Base-by-base conservation (phyloP, 2,797 vertebrate species). In the Sebastolobus alascanus region DNA sequence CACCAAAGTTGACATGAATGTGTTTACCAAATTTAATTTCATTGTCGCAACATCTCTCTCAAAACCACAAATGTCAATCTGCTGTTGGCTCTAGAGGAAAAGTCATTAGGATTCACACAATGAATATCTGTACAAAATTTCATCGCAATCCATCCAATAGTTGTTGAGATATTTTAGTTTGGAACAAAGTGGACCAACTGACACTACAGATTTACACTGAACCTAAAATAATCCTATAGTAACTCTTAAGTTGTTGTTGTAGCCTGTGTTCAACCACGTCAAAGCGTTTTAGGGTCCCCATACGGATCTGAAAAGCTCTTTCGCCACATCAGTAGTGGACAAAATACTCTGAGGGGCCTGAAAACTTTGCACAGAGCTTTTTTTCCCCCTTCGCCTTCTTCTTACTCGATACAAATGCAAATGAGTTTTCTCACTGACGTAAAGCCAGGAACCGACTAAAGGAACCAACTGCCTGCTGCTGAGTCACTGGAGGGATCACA, bases 391-490 rank as follows among this genome's bases (percentile, higher is more conserved):
- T 69, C 31, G 10, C n/a, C 16, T 68, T 81, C 66, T 77, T 69
- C 59, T 68, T 31, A 65, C 67, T 84, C 80, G 77, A 90, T 69
- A 54, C 68, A 50, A 73, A 91, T 92, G 90, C 82, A 73, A 91
- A 92, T 87, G 50, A 73, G 83, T 68, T 79, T 69, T 52, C 71
- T 61, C 31, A 2, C 71, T 79, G 84, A 80, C 43, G 60, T 74
- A 22, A 58, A 73, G 75, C 79, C 59, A 60, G 61, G 43, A 80
- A 52, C 37, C 46, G 11, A 27, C 74, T 52, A 56, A 83, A 79
- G 70, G 75, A 83, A 78, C 71, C 25, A 18, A 40, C 25, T n/a
- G 67, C 80, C 59, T 76, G 87, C 59, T 76, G 87, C 84, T 79
- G 85, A 89, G 87, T 90, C 87, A 88, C 75, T 12, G 65, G 20